phyloP scores from a whole-genome alignment of 1,140 invertebrate species.

The Diorhabda elongata region DNA sequence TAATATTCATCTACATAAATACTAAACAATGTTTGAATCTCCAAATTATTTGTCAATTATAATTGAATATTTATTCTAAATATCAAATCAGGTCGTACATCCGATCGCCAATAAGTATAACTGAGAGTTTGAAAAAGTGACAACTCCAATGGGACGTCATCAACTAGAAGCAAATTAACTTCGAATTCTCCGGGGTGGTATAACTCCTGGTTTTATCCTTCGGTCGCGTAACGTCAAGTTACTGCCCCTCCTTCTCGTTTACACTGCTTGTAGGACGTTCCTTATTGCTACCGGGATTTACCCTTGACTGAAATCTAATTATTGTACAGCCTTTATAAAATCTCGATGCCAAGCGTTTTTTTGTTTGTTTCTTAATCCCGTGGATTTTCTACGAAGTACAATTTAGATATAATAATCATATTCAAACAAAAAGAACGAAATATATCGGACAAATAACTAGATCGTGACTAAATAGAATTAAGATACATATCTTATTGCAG shows the following conservation, averaged over 20 bases:
- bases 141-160: slow-evolving; percentile 38
- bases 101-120: slow-evolving; percentile 11
- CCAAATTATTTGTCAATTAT: too few relatives aligned
- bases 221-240: slow-evolving; percentile 24
- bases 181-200: slow-evolving; percentile 35
- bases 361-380: not conserved
- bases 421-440: too few relatives aligned
- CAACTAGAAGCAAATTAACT: slow-evolving; percentile 43
- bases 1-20: too few relatives aligned
- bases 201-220: slow-evolving; percentile 43
- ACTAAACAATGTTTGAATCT: too few relatives aligned
- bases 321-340: slow-evolving; percentile 13
- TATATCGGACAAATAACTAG: too few relatives aligned
- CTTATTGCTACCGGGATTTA: slow-evolving; percentile 14
- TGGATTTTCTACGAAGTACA: too few relatives aligned
- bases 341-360: slow-evolving; percentile 5
- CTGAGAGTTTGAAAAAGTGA: slow-evolving; percentile 11
- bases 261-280: slow-evolving; percentile 4
- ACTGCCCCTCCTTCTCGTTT: slow-evolving; percentile 16
- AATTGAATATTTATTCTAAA: not conserved
- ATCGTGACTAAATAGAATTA: too few relatives aligned
- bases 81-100: not conserved
- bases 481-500: too few relatives aligned
- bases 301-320: slow-evolving; percentile 18
- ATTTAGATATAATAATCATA: too few relatives aligned